These are phyloP conservation scores for Tachyglossus aculeatus DNA, from an alignment of 2,797 vertebrate genomes.

Conservation along the genomic window DNA sequence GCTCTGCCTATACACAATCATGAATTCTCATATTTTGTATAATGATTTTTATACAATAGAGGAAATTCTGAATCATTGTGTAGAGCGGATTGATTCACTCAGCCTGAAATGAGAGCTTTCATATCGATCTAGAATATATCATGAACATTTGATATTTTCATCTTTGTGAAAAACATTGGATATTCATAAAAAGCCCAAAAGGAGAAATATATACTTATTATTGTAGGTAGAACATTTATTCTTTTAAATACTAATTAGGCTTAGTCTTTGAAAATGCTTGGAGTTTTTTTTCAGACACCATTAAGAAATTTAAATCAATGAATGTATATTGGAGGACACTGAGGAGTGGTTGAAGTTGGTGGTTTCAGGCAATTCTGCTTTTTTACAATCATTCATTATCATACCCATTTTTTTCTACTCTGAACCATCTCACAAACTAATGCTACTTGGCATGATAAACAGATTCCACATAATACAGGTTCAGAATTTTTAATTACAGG, in stretches of 20 bases:
- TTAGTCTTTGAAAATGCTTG: neutral
- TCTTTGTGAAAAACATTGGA: constrained; percentile 3
- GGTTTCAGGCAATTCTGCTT: constrained; percentile 5
- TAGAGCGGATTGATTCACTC: neutral
- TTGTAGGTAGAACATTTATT: neutral
- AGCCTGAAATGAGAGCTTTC: neutral
- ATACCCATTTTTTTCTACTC: neutral
- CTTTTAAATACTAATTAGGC: neutral
- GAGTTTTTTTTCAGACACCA: too few relatives aligned
- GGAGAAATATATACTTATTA: neutral
- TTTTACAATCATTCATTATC: constrained; percentile 1
- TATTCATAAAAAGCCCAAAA: neutral
- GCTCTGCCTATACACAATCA: neutral
- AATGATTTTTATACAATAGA: neutral
- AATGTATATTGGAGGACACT: neutral
- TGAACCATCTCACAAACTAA: constrained; percentile 12
- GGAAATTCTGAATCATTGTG: neutral
- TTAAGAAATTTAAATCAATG: neutral
- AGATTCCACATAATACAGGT: neutral
- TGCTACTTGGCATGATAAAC: constrained; percentile 12
- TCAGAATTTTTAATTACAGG: constrained; percentile 7
- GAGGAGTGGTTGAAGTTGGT: neutral
- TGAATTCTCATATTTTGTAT: neutral
- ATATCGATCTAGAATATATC: neutral
- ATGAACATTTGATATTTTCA: neutral